Percentiles rank a stretch among this genome's conserved stretches.
phyloP scores from a whole-genome alignment of 2,797 vertebrate species.

The Alfaro cultratus region DNA sequence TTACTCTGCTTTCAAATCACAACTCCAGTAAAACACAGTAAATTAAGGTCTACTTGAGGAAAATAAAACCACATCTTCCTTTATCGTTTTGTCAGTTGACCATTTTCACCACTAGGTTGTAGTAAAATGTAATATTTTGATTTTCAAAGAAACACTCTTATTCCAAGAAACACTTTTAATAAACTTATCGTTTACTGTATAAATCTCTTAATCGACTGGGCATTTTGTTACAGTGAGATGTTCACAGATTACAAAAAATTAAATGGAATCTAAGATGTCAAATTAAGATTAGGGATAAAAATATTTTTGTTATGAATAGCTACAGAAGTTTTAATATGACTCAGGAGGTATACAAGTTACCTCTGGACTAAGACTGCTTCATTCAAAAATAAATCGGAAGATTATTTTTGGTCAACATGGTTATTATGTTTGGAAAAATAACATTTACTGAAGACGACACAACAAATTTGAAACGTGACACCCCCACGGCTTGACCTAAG shows the following conservation, averaged over 20 bases:
- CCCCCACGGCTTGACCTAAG: neutral
- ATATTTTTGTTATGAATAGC: neutral
- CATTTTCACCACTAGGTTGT: slow-evolving; percentile 26
- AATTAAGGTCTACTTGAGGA: neutral
- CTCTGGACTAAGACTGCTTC: neutral
- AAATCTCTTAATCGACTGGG: neutral
- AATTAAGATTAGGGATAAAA: neutral
- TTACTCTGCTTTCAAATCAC: neutral
- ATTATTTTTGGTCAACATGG: neutral
- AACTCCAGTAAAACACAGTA: neutral
- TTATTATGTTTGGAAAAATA: neutral
- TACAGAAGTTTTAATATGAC: too few relatives aligned
- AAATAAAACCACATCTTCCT: neutral
- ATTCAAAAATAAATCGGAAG: neutral
- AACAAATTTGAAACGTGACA: too few relatives aligned
- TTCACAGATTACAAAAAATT: neutral
- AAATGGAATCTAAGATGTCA: neutral
- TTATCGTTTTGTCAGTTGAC: neutral
- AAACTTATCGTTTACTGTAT: neutral
- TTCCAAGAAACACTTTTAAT: neutral
- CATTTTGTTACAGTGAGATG: neutral
- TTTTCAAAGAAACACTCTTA: neutral
- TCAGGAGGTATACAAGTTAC: neutral
- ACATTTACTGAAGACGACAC: neutral
- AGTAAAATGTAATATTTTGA: slow-evolving; percentile 12